Evolutionary conservation across 35 echinoderm and acorn worm species (phyloP).

Genomic region (Apostichopus japonicus): DNA sequence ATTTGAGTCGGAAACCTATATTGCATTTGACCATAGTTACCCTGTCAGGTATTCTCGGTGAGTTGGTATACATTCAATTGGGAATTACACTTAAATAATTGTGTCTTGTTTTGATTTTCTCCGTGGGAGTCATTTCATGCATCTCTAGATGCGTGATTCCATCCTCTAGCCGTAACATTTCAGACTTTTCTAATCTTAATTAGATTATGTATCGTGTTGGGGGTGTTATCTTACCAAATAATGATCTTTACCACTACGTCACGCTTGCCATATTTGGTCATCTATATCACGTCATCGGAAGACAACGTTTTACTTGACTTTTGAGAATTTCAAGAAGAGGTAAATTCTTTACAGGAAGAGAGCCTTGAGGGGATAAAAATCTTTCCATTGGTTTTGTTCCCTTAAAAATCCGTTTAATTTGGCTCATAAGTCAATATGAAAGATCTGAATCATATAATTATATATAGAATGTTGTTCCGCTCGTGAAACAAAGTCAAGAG

Average conservation of each 20-base stretch:
- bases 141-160: neutral
- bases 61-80: too few species aligned
- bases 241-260: neutral
- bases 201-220: neutral
- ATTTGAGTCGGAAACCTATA: too few species aligned
- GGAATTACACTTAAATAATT: neutral
- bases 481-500: neutral
- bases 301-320: neutral
- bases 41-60: too few species aligned
- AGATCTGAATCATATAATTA: too few species aligned
- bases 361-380: neutral
- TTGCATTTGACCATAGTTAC: too few species aligned
- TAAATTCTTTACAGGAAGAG: neutral
- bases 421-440: too few species aligned
- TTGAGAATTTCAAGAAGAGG: neutral
- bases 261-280: slow-evolving; percentile 18
- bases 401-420: too few species aligned
- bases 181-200: neutral
- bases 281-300: slow-evolving; percentile 7
- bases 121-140: too few species aligned
- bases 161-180: neutral
- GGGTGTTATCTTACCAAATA: slow-evolving; percentile 9
- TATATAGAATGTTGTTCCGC: too few species aligned
- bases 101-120: neutral
- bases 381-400: neutral